A percentile compares a stretch with the other conserved stretches of the same genome.
phyloP scores from a whole-genome alignment of 2,888 invertebrate genomes.

The Mythimna vitellina region DNA sequence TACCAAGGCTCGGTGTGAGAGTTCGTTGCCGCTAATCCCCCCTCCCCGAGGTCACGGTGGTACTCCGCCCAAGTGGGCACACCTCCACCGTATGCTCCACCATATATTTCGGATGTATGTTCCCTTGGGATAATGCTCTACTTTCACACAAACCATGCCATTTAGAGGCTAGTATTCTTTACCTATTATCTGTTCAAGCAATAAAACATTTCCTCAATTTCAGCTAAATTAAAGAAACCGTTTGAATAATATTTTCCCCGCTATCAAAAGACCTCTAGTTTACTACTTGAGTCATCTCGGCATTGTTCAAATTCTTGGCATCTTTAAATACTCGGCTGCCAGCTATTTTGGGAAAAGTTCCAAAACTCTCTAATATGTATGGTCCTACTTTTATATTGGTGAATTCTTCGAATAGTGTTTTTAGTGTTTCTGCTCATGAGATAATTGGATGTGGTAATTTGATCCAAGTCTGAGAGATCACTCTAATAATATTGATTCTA shows the following conservation, averaged over 20 bases:
- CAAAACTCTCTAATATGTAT: conserved; percentile 58
- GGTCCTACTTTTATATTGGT: conserved; percentile 25
- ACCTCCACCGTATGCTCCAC: too few species aligned
- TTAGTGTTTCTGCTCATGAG: background rate
- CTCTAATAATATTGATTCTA: too few species aligned
- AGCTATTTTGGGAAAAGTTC: conserved; percentile 67
- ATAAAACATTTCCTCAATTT: background rate
- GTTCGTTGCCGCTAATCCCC: too few species aligned
- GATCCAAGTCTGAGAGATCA: too few species aligned
- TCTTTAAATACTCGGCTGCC: conserved; percentile 63
- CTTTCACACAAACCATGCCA: too few species aligned
- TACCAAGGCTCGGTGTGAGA: too few species aligned
- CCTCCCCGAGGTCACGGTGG: too few species aligned
- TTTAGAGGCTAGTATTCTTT: background rate
- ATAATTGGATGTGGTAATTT: too few species aligned
- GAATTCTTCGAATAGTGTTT: conserved; percentile 6
- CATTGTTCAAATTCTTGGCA: conserved; percentile 81
- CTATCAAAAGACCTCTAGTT: conserved; percentile 20
- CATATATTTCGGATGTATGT: too few species aligned
- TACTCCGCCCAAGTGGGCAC: too few species aligned
- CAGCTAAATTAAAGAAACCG: background rate
- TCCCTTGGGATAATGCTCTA: too few species aligned
- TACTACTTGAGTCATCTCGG: conserved; percentile 57
- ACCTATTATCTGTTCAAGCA: background rate
- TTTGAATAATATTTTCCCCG: conserved; percentile 14